Percentiles rank a stretch among this genome's conserved stretches.
Conservation (phyloP, 2,113 vertebrate species). For the Amazona vittata region DNA sequence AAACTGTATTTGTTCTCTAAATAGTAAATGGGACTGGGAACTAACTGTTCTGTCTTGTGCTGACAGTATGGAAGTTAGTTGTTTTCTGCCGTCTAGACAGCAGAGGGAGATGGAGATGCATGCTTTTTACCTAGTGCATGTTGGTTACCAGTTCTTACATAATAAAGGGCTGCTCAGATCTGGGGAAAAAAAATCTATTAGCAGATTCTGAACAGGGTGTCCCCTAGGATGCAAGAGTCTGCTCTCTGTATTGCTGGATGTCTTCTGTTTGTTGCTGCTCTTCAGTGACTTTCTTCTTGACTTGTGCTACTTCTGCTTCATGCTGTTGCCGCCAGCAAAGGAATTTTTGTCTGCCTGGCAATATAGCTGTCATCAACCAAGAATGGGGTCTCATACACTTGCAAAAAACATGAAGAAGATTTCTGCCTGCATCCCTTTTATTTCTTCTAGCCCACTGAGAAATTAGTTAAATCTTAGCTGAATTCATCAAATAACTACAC, state of each 20-base stretch:
- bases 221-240: not conserved
- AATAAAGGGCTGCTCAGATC: not conserved
- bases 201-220: not conserved
- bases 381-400: not conserved
- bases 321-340: not conserved
- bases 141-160: not conserved
- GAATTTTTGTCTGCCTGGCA: not conserved
- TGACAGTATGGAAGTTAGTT: not conserved
- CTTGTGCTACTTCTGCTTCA: not conserved
- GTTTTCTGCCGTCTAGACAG: slow-evolving; percentile 13
- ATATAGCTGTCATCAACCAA: not conserved
- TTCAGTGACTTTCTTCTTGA: not conserved
- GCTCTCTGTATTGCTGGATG: not conserved
- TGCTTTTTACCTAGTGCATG: not conserved
- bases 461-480: not conserved
- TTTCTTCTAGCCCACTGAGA: not conserved
- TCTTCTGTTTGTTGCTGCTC: not conserved
- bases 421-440: fast-evolving
- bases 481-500: not conserved
- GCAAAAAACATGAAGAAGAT: not conserved
- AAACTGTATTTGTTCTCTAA: not conserved
- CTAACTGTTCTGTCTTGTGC: not conserved
- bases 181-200: not conserved
- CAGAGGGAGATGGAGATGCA: slow-evolving; percentile 43
- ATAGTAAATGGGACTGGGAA: not conserved